Conservation (phyloP, 2,113 vertebrate genomes). For the zebrafish (Danio rerio) region GRCz12tu NC_133182.1:45925501-45926000, state of each 20-base stretch:
- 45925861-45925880: background rate
- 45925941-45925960: background rate
- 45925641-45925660: too few relatives aligned
- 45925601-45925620: too few relatives aligned
- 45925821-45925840: background rate
- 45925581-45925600: too few relatives aligned
- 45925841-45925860: background rate
- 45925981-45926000: background rate
- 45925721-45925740: background rate
- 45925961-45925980: conserved; percentile 1
- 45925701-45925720: background rate
- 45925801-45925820: background rate
- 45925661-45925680: too few relatives aligned
- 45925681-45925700: too few relatives aligned
- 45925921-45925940: conserved; percentile 14
- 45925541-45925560: too few relatives aligned
- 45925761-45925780: background rate
- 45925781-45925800: background rate
- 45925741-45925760: background rate
- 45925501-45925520: too few relatives aligned
- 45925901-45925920: conserved; percentile 1
- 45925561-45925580: too few relatives aligned
- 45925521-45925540: too few relatives aligned
- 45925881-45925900: conserved; percentile 12
- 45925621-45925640: too few relatives aligned